Evolutionary conservation across 2,113 vertebrate genomes (phyloP).

Genomic region (Mormyrus lacerda): DNA sequence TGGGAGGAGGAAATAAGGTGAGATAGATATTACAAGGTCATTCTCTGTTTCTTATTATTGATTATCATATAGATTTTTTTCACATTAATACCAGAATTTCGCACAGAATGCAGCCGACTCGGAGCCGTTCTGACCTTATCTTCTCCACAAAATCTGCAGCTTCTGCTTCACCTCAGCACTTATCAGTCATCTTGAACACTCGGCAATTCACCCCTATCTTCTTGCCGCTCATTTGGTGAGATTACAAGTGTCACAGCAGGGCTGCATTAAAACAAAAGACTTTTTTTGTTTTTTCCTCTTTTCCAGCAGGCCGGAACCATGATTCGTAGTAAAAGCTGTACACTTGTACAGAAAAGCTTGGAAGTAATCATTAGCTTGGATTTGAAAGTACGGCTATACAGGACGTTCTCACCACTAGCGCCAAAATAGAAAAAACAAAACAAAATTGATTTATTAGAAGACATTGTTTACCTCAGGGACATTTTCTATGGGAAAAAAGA

Average conservation of each 20-base stretch:
- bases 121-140: not conserved
- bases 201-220: not conserved
- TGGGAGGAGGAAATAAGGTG: not conserved
- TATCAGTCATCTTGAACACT: not conserved
- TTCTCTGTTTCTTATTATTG: not conserved
- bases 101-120: not conserved
- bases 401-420: not conserved
- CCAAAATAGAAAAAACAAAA: not conserved
- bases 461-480: not conserved
- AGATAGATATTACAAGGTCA: constrained; percentile 2
- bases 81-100: not conserved
- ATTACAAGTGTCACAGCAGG: not conserved
- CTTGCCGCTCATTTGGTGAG: not conserved
- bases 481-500: not conserved
- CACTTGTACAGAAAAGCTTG: not conserved
- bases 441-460: not conserved
- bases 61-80: constrained; percentile 9
- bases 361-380: not conserved
- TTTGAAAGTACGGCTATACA: not conserved
- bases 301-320: not conserved
- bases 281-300: not conserved
- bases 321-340: not conserved
- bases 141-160: not conserved
- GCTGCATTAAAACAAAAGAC: not conserved
- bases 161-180: not conserved